A percentile compares a stretch with the other conserved stretches of the same genome.
phyloP scores from a whole-genome alignment of 2,797 vertebrate genomes.

The Anniella stebbinsi region DNA sequence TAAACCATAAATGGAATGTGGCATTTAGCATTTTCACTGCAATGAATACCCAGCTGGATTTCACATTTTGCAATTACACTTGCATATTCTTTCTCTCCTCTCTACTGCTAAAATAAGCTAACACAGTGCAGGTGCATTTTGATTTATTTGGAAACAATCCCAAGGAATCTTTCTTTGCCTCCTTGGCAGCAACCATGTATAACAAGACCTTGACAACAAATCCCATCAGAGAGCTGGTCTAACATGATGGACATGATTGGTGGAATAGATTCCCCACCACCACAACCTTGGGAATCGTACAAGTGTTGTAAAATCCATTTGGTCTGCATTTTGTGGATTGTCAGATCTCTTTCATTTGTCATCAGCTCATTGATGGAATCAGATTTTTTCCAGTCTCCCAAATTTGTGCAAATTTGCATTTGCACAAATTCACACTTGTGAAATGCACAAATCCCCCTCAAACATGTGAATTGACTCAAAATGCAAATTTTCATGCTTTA shows the following conservation, averaged over 20 bases:
- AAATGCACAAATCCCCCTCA: no score
- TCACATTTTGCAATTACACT: constrained; percentile 1
- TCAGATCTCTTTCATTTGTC: no score
- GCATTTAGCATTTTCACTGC: not conserved
- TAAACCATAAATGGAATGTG: not conserved
- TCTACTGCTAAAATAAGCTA: not conserved
- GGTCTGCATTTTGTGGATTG: no score
- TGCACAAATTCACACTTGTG: no score
- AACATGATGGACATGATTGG: not conserved
- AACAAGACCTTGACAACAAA: constrained; percentile 31
- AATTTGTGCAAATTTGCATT: no score
- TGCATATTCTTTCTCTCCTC: not conserved
- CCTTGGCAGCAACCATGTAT: constrained; percentile 29
- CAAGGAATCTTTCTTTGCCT: not conserved
- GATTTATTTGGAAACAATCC: constrained; percentile 40
- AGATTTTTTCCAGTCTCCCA: no score
- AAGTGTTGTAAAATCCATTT: no score
- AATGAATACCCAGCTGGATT: not conserved
- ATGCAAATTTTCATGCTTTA: no score
- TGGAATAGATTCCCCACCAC: not conserved
- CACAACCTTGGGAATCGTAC: no score
- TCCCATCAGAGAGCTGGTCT: not conserved
- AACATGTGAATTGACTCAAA: no score
- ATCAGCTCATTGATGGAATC: no score
- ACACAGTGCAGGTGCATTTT: not conserved